Evolutionary conservation across 37 sponge, comb jelly and placozoan species (phyloP).

Genomic region (Hormiphora californensis): DNA sequence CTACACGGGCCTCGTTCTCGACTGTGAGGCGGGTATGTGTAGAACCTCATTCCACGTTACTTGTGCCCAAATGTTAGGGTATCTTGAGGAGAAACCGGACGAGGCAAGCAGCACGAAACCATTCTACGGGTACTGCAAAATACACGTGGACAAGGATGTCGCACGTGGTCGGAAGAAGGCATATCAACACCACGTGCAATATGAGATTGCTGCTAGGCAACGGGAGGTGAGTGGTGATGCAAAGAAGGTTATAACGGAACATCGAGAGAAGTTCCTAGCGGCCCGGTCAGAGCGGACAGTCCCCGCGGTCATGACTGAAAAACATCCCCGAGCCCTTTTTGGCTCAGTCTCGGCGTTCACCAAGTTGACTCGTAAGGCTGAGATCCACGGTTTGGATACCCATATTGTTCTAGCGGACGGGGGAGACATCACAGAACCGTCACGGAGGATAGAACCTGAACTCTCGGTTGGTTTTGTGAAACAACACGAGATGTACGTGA

Average conservation of each 20-base stretch:
- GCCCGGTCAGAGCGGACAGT: background rate
- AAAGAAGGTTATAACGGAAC: background rate
- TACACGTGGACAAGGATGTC: conserved; percentile 41
- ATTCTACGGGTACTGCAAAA: conserved; percentile 27
- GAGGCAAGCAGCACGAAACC: background rate
- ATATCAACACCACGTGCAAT: background rate
- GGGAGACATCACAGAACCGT: background rate
- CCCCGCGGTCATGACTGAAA: conserved; percentile 41
- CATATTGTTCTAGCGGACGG: background rate
- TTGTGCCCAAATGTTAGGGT: conserved; percentile 33
- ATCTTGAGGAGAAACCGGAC: background rate
- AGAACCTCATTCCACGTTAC: conserved; percentile 32
- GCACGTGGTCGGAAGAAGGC: background rate
- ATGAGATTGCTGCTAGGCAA: background rate
- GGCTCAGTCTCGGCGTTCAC: conserved; percentile 13
- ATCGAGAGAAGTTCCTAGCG: background rate
- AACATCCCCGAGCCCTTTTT: conserved; percentile 42
- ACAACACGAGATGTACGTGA: background rate
- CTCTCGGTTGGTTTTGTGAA: conserved; percentile 1
- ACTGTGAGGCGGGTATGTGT: conserved; percentile 41
- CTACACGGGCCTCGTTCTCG: conserved; percentile 18
- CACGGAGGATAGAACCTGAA: background rate
- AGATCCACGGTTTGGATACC: conserved; percentile 21
- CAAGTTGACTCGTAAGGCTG: conserved; percentile 26
- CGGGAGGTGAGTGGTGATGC: background rate